A percentile compares a stretch with the other conserved stretches of the same genome.
phyloP scores from a whole-genome alignment of 2,113 vertebrate species.

The Peromyscus californicus region DNA sequence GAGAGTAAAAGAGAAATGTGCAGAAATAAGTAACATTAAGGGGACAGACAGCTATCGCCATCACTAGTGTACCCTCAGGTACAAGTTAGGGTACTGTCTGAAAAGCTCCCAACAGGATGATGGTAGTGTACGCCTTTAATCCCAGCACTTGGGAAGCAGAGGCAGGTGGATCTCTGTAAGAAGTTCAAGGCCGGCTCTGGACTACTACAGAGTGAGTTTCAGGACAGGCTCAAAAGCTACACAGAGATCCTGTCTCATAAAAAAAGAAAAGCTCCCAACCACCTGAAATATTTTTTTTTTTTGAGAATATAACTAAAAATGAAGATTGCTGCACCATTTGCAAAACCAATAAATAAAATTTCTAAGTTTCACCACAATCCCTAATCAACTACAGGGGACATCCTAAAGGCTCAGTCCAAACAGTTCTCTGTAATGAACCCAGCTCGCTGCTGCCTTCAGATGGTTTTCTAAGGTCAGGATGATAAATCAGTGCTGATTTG shows the following conservation, averaged over 20 bases:
- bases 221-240: no score
- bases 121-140: no score
- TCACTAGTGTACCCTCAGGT: background rate
- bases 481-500: background rate
- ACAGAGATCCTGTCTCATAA: no score
- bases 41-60: background rate
- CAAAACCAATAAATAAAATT: background rate
- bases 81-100: background rate
- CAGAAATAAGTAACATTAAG: background rate
- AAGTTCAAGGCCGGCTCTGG: no score
- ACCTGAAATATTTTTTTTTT: background rate
- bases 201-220: no score
- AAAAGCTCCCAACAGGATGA: background rate
- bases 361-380: background rate
- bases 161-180: no score
- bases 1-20: background rate
- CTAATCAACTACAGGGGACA: background rate
- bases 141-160: no score
- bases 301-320: slow-evolving; percentile 9
- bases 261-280: background rate
- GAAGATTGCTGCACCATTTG: background rate
- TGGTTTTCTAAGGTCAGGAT: background rate
- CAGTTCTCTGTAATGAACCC: background rate
- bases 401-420: background rate
- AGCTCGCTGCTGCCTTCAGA: no score